These are phyloP conservation scores for Magallana gigas DNA, from an alignment of 1,140 invertebrate species.

Conservation along the genomic window DNA sequence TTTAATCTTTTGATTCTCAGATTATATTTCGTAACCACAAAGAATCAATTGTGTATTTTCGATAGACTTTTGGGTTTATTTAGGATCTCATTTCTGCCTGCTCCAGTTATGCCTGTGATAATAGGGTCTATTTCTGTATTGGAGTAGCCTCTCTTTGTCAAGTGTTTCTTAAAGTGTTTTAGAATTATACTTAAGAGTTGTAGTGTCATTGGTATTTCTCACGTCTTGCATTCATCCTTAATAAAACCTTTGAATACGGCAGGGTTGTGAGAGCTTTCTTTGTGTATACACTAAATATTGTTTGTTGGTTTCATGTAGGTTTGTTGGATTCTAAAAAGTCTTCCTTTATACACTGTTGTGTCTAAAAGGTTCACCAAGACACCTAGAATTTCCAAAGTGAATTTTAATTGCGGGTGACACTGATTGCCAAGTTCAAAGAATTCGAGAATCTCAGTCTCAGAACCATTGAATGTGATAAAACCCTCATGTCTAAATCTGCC, in stretches of 20 bases:
- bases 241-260: slow-evolving; percentile 39
- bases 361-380: neutral
- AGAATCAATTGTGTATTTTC: neutral
- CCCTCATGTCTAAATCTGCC: too few species aligned
- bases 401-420: too few species aligned
- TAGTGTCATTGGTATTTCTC: slow-evolving; percentile 1
- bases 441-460: too few species aligned
- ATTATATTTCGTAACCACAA: slow-evolving; percentile 36
- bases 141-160: slow-evolving; percentile 14
- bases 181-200: neutral
- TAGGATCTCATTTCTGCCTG: slow-evolving; percentile 5
- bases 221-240: neutral
- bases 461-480: too few species aligned
- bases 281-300: slow-evolving; percentile 29
- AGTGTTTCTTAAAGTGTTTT: slow-evolving; percentile 17
- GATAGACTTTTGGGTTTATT: slow-evolving; percentile 1
- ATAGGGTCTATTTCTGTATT: slow-evolving; percentile 33
- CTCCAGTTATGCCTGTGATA: neutral
- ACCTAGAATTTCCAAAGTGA: too few species aligned
- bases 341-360: slow-evolving; percentile 41
- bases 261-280: neutral
- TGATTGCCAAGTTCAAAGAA: too few species aligned
- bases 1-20: neutral
- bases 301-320: slow-evolving; percentile 28
- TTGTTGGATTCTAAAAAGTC: slow-evolving; percentile 17